These are phyloP conservation scores for Ataeniobius toweri DNA, from an alignment of 2,797 vertebrate species.

Conservation along the genomic window DNA sequence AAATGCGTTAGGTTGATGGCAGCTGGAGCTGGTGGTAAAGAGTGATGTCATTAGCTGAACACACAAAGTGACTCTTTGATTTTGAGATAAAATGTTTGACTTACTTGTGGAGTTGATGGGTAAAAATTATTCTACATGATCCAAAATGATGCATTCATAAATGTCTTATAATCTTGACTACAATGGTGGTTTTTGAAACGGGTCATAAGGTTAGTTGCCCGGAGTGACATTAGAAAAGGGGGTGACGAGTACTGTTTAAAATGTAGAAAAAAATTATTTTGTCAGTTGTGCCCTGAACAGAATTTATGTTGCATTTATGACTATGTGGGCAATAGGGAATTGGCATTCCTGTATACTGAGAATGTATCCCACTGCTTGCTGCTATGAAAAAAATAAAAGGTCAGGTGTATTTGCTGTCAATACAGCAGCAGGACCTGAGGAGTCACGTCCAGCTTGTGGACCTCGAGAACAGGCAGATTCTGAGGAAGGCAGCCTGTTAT, in stretches of 20 bases:
- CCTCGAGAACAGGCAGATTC: no score
- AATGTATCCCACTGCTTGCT: no score
- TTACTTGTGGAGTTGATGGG: background rate
- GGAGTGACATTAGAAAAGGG: background rate
- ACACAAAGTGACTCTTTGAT: background rate
- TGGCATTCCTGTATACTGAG: no score
- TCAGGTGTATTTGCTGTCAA: no score
- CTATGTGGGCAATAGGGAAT: background rate
- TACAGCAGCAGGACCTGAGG: no score
- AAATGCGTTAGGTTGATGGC: background rate
- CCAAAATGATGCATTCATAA: background rate
- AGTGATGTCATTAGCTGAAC: background rate
- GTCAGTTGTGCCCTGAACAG: background rate
- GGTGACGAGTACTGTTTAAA: background rate
- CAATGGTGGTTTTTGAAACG: background rate
- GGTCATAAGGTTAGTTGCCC: background rate
- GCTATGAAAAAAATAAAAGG: no score
- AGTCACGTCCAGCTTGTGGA: no score
- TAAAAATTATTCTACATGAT: no score
- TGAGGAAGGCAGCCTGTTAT: no score
- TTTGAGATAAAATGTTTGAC: background rate
- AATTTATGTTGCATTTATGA: background rate
- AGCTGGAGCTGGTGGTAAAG: background rate
- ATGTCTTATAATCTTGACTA: background rate
- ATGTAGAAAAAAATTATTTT: background rate